Percentiles rank a stretch among this genome's conserved stretches.
Evolutionary conservation across 1,140 invertebrate genomes (phyloP).

Genomic region (Phenacoccus solenopsis): DNA sequence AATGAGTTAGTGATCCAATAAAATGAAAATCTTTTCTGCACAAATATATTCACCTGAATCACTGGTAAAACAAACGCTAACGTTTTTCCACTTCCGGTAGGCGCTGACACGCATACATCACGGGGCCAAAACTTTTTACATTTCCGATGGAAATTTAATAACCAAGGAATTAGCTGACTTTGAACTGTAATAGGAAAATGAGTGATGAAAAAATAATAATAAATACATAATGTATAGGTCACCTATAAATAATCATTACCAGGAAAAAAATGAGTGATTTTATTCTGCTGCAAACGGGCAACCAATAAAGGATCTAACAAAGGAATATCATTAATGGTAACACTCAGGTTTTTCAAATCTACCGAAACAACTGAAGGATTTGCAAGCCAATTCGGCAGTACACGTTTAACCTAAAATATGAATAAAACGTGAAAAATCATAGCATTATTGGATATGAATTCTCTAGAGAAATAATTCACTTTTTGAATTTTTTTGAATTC

Average conservation of each 20-base stretch:
- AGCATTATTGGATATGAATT: neutral
- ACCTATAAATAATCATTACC: conserved; percentile 25
- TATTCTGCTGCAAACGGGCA: conserved; percentile 51
- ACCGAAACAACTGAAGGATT: conserved; percentile 61
- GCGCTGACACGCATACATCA: conserved; percentile 93
- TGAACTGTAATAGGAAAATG: conserved; percentile 54
- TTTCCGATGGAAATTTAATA: conserved; percentile 43
- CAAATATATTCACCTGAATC: conserved; percentile 46
- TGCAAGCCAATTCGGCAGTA: conserved; percentile 73
- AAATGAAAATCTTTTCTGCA: neutral
- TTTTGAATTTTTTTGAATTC: conserved; percentile 8
- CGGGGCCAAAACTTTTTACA: conserved; percentile 51
- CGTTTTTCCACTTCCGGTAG: conserved; percentile 97
- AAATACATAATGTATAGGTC: neutral
- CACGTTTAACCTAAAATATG: conserved; percentile 24
- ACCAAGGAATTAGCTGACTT: conserved; percentile 63
- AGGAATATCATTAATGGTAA: conserved; percentile 43
- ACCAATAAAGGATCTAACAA: conserved; percentile 49
- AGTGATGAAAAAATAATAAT: neutral
- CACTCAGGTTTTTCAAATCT: conserved; percentile 48
- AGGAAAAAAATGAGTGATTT: conserved; percentile 65
- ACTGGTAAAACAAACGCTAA: conserved; percentile 87
- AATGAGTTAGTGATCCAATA: conserved; percentile 26
- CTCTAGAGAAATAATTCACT: conserved; percentile 5
- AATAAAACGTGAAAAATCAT: neutral